These are phyloP conservation scores for Strigamia transsilvanica DNA, from an alignment of 2,888 invertebrate species.

Conservation along the genomic window DNA sequence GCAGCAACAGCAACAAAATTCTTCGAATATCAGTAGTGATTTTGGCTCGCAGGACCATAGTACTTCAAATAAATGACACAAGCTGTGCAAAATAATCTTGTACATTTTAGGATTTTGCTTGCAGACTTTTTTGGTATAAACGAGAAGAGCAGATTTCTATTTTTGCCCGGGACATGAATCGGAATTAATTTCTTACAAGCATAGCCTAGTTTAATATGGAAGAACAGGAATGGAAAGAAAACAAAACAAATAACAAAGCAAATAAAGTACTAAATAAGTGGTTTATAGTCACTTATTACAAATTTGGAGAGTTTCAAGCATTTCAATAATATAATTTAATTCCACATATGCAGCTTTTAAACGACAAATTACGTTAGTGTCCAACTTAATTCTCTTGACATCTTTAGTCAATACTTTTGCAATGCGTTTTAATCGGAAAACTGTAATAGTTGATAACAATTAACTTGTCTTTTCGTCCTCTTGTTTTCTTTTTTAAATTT, in stretches of 20 bases:
- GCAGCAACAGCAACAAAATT: constrained; percentile 43
- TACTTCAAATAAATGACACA: constrained; percentile 6
- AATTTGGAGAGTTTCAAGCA: constrained; percentile 17
- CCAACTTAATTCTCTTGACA: constrained; percentile 14
- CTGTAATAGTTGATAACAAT: neutral
- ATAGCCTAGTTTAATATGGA: constrained; percentile 41
- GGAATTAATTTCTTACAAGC: constrained; percentile 48
- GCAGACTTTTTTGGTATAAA: constrained; percentile 23
- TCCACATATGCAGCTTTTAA: constrained; percentile 30
- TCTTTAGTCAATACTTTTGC: constrained; percentile 31
- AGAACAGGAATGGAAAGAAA: neutral
- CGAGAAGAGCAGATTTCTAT: constrained; percentile 45
- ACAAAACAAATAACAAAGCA: neutral
- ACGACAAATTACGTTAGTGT: constrained; percentile 9
- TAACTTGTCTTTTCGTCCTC: constrained; percentile 15
- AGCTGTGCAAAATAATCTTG: neutral
- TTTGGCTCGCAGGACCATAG: constrained; percentile 17
- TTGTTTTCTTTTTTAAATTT: constrained; percentile 6
- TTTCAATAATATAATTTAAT: constrained; percentile 7
- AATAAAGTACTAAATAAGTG: neutral
- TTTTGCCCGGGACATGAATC: constrained; percentile 41
- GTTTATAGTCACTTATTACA: neutral
- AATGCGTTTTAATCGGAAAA: constrained; percentile 11
- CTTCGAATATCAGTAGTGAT: constrained; percentile 42
- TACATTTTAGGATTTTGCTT: constrained; percentile 19